Evolutionary conservation across 2,888 invertebrate genomes (phyloP).

Genomic region (Tenthredo distinguenda): DNA sequence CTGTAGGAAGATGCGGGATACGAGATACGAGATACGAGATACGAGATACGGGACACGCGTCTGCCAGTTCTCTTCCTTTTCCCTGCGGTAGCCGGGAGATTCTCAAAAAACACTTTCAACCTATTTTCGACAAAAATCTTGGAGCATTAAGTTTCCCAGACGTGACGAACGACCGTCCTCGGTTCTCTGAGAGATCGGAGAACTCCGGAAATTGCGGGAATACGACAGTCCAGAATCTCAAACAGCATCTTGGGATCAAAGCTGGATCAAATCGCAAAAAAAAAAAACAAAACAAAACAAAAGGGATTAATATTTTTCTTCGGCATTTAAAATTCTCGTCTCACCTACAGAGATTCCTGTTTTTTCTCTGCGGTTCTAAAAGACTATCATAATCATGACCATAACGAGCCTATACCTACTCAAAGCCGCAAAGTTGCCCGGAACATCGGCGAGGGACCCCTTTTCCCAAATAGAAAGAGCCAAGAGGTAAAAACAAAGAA

Average conservation of each 20-base stretch:
- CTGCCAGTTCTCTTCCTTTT: background rate
- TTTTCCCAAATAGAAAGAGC: background rate
- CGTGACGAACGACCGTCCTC: background rate
- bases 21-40: background rate
- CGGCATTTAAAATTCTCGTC: background rate
- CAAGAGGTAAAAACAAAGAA: background rate
- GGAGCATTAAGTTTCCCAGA: background rate
- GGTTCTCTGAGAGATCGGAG: background rate
- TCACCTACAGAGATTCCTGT: background rate
- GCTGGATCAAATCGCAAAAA: background rate
- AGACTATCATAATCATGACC: background rate
- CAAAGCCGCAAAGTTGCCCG: background rate
- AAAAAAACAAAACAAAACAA: too few species aligned
- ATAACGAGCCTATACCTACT: background rate
- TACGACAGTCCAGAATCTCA: background rate
- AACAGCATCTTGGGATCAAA: background rate
- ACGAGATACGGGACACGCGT: background rate
- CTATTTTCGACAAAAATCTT: slow-evolving; percentile 9
- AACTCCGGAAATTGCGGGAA: background rate
- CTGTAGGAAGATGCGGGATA: background rate
- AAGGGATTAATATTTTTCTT: background rate
- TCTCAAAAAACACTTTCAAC: background rate
- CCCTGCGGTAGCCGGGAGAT: background rate
- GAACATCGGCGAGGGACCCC: background rate
- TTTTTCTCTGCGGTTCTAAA: background rate